Base-by-base conservation (phyloP, 2,113 vertebrate genomes). In the Calypte anna region DNA sequence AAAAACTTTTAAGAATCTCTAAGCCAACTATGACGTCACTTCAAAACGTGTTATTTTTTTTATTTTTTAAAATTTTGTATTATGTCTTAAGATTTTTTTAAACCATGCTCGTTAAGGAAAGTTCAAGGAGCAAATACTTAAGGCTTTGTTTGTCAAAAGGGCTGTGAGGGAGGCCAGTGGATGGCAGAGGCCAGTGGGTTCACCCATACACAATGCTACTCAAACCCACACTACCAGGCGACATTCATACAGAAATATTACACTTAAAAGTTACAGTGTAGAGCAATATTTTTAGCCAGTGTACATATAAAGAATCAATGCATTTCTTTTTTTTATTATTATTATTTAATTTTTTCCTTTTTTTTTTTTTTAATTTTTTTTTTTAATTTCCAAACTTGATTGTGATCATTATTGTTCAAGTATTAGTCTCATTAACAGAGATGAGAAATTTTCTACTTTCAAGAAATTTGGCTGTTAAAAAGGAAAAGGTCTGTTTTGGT, bases 241-340 rank as follows among this genome's bases (percentile, higher is more conserved):
- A 97, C 98, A 98, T 98, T 98, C 98, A 98, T 98, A 98, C 98
- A 98, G 98, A 98, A 97, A 98, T 97, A 96, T 98, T 98, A 98
- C 98, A 98, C 96, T 98, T 98, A 97, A 96, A 98, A 99, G 98
- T 99, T 99, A 99, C 99, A 99, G 99, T 99, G 98, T 99, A 98
- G 98, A 99, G 98, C 98, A 98, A 96, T 97, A 97, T 89, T 98
- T 98, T 98, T 99, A 99, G 99, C 99, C 99, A 99, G 99, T 99
- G 99, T 99, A 99, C 98, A 98, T 98, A 98, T 98, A 99, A 98
- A 99, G 98, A 98, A 99, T 98, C 98, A 98, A 98, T 96, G 96
- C 33, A 46, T 95, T 96, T 88, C 55, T 86, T 90, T 97, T 98
- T 98, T 31, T 4, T 33, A 33, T 33, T 33, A n/a, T 23, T 14